Conservation (phyloP, 2,797 vertebrate species). For the Malacoctenus gilli region DNA sequence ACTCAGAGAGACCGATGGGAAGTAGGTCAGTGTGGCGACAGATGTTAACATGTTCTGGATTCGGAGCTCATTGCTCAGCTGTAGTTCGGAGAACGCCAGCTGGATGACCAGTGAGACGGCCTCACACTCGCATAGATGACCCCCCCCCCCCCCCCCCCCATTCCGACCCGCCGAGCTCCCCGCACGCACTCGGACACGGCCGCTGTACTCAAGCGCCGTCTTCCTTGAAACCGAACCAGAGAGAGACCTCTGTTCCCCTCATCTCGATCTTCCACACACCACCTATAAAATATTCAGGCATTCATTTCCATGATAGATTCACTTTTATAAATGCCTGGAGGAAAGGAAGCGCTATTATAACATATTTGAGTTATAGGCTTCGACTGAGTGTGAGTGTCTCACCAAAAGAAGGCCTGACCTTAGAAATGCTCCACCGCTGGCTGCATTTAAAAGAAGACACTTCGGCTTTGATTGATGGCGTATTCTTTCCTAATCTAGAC, state of each 20-base stretch:
- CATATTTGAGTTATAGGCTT: slow-evolving; percentile 46
- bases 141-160: slow-evolving; percentile 24
- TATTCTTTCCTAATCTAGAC: slow-evolving; percentile 35
- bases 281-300: slow-evolving; percentile 47
- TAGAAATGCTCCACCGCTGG: slow-evolving; percentile 49
- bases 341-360: slow-evolving; percentile 49
- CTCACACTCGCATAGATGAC: slow-evolving; percentile 37
- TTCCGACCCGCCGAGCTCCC: neutral
- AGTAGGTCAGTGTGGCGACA: slow-evolving; percentile 74
- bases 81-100: slow-evolving; percentile 63
- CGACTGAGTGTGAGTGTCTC: slow-evolving; percentile 12
- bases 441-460: slow-evolving; percentile 46
- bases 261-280: slow-evolving; percentile 40
- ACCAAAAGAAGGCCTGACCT: slow-evolving; percentile 50
- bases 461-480: slow-evolving; percentile 34
- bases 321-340: slow-evolving; percentile 43
- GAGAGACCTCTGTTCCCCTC: slow-evolving; percentile 36
- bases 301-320: slow-evolving; percentile 50
- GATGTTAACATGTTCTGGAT: slow-evolving; percentile 69
- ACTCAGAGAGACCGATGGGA: slow-evolving; percentile 57
- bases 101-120: slow-evolving; percentile 50
- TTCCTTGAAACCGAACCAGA: slow-evolving; percentile 1
- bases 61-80: slow-evolving; percentile 70
- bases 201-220: slow-evolving; percentile 10
- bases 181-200: neutral